These are phyloP conservation scores for Drosophila anceps DNA, from an alignment of 2,888 invertebrate genomes.

Conservation along the genomic window DNA sequence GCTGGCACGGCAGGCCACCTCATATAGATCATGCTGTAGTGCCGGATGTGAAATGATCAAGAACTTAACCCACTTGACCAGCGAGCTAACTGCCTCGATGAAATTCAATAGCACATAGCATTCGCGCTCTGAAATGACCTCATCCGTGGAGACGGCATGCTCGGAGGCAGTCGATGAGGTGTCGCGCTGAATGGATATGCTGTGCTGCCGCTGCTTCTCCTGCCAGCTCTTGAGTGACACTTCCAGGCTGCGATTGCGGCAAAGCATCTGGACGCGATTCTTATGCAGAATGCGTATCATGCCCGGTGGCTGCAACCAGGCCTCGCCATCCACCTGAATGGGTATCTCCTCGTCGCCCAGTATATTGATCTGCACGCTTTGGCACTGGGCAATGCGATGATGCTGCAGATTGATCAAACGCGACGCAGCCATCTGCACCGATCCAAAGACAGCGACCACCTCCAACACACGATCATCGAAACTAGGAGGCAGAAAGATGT, in stretches of 20 bases:
- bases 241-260: conserved; percentile 95
- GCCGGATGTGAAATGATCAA: conserved; percentile 89
- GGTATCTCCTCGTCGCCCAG: conserved; percentile 96
- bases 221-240: conserved; percentile 95
- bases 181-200: conserved; percentile 86
- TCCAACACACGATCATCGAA: conserved; percentile 98
- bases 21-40: conserved; percentile 91
- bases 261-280: conserved; percentile 98
- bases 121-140: conserved; percentile 86
- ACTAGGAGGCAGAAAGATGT: conserved; percentile 95
- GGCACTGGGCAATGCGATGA: conserved; percentile 98
- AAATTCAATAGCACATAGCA: conserved; percentile 89
- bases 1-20: conserved; percentile 90
- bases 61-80: conserved; percentile 93
- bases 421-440: conserved; percentile 98
- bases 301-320: conserved; percentile 98
- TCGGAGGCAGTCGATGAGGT: conserved; percentile 85
- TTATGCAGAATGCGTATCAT: conserved; percentile 98
- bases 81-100: conserved; percentile 92
- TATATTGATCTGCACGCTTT: conserved; percentile 98
- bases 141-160: conserved; percentile 84
- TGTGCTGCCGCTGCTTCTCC: conserved; percentile 90
- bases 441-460: conserved; percentile 98
- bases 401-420: conserved; percentile 97
- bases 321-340: conserved; percentile 98